Evolutionary conservation across 2,797 vertebrate genomes (phyloP).

Genomic region (Chaetodon trifasciatus): DNA sequence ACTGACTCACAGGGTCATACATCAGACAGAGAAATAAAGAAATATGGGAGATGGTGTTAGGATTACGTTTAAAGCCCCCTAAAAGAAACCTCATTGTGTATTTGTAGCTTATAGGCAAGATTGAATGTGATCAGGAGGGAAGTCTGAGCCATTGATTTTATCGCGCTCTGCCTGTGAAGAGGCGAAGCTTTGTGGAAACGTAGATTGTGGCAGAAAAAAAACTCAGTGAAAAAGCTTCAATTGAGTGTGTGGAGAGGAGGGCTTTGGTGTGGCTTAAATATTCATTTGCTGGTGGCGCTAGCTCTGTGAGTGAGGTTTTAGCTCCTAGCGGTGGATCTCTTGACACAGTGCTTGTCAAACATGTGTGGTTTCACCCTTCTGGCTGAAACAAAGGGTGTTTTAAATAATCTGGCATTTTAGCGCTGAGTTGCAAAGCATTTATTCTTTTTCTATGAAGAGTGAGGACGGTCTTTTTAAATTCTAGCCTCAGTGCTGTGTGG

Average conservation of each 20-base stretch:
- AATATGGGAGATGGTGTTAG: conserved; percentile 32
- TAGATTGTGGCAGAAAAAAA: conserved; percentile 53
- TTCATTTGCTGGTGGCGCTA: conserved; percentile 62
- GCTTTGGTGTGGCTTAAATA: conserved; percentile 68
- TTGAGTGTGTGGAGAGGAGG: conserved; percentile 45
- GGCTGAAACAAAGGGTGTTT: conserved; percentile 30
- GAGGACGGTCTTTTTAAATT: neutral
- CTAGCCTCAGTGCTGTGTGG: neutral
- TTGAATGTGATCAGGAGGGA: conserved; percentile 65
- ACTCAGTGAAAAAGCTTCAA: conserved; percentile 67
- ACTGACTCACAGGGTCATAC: conserved; percentile 21
- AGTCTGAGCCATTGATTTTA: conserved; percentile 72
- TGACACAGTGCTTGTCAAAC: conserved; percentile 57
- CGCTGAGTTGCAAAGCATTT: neutral
- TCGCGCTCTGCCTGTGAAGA: conserved; percentile 58
- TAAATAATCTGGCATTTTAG: conserved; percentile 5
- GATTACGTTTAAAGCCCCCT: conserved; percentile 49
- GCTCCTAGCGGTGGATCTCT: conserved; percentile 50
- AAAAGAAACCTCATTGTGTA: conserved; percentile 39
- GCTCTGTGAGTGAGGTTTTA: conserved; percentile 54
- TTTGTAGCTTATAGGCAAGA: conserved; percentile 65
- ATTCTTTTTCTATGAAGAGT: neutral
- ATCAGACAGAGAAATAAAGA: conserved; percentile 49
- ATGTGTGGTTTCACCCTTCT: conserved; percentile 32
- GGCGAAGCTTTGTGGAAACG: conserved; percentile 65